Percentiles rank a stretch among this genome's conserved stretches.
These are phyloP conservation scores for Phylloscopus whistleri DNA, from an alignment of 2,113 vertebrate species.

Conservation along the genomic window DNA sequence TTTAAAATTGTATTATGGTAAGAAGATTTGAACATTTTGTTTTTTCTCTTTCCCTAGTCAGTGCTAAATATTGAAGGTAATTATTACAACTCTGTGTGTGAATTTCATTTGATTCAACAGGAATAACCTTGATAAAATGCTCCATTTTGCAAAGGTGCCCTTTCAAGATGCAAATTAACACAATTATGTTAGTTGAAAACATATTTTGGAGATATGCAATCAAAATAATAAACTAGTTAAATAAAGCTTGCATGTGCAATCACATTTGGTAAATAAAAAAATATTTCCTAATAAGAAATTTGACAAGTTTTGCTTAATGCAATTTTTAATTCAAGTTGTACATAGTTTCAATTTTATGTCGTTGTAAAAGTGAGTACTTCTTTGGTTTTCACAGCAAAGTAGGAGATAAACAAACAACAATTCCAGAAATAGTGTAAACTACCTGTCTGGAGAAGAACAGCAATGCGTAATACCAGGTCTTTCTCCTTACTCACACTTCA, in stretches of 20 bases:
- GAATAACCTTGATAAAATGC: conserved; percentile 38
- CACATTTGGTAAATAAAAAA: conserved; percentile 61
- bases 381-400: neutral
- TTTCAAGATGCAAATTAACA: conserved; percentile 72
- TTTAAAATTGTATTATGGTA: neutral
- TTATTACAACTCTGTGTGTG: neutral
- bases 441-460: neutral
- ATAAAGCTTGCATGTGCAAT: conserved; percentile 52
- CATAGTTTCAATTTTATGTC: neutral
- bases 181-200: conserved; percentile 71
- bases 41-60: neutral
- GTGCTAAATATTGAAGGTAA: conserved; percentile 11
- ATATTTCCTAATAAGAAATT: conserved; percentile 61
- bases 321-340: conserved; percentile 5
- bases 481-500: neutral
- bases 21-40: neutral
- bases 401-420: neutral
- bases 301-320: conserved; percentile 15
- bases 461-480: neutral
- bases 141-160: conserved; percentile 49
- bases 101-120: conserved; percentile 37
- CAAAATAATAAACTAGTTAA: conserved; percentile 72
- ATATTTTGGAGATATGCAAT: conserved; percentile 69
- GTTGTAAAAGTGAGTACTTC: neutral
- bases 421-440: neutral